Conservation (phyloP, 1,140 invertebrate genomes). For the Drosophila nasuta region DNA sequence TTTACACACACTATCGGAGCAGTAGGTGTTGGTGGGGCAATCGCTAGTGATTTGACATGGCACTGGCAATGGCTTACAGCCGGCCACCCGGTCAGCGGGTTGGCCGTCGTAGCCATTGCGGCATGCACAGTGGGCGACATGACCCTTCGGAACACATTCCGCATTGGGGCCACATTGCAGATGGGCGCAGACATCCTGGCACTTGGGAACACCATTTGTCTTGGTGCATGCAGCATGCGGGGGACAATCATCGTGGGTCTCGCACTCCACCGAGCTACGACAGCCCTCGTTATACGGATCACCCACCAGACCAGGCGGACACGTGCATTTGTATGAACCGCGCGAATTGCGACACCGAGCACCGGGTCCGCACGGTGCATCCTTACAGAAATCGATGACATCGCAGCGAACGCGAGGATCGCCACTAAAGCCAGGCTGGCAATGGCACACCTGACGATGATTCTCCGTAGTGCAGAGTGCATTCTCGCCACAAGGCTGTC, state of each 20-base stretch:
- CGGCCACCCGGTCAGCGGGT: slow-evolving; percentile 88
- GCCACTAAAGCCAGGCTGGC: slow-evolving; percentile 94
- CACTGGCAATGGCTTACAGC: slow-evolving; percentile 91
- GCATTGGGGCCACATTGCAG: slow-evolving; percentile 92
- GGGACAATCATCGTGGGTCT: slow-evolving; percentile 91
- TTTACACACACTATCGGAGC: slow-evolving; percentile 92
- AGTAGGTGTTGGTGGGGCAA: slow-evolving; percentile 92
- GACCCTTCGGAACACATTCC: slow-evolving; percentile 91
- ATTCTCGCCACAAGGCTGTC: slow-evolving; percentile 93
- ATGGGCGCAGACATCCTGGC: slow-evolving; percentile 91
- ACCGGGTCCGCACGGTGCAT: slow-evolving; percentile 92
- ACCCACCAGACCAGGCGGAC: slow-evolving; percentile 91
- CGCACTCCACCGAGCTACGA: slow-evolving; percentile 91
- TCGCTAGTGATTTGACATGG: slow-evolving; percentile 89
- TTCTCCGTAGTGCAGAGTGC: slow-evolving; percentile 92
- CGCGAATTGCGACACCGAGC: slow-evolving; percentile 93
- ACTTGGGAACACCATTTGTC: slow-evolving; percentile 90
- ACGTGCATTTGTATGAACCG: slow-evolving; percentile 92
- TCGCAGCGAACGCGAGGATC: slow-evolving; percentile 89
- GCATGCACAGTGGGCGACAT: slow-evolving; percentile 91
- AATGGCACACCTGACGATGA: slow-evolving; percentile 91
- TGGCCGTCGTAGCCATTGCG: slow-evolving; percentile 91
- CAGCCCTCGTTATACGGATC: slow-evolving; percentile 93
- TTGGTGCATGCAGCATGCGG: slow-evolving; percentile 90
- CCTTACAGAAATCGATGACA: slow-evolving; percentile 91